phyloP scores from a whole-genome alignment of 2,888 invertebrate species.

The Xanthorhoe designata region DNA sequence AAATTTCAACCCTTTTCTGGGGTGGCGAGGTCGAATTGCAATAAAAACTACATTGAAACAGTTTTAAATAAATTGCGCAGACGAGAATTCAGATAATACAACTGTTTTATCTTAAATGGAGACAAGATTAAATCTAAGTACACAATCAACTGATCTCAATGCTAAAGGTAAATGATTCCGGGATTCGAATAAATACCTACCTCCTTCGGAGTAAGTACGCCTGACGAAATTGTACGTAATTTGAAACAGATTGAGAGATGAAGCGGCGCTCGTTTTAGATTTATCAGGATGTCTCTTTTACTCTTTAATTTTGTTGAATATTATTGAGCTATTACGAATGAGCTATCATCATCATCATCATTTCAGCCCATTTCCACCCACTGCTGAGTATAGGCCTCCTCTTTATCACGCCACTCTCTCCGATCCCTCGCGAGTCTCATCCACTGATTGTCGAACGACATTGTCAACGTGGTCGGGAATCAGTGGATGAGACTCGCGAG shows the following conservation, averaged over 20 bases:
- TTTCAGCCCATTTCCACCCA: too few relatives aligned
- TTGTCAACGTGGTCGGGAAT: too few relatives aligned
- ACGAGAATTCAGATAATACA: not conserved
- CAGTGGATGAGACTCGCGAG: too few relatives aligned
- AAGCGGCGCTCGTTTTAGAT: constrained; percentile 36
- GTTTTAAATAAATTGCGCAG: not conserved
- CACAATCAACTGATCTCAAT: constrained; percentile 4
- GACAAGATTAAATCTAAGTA: not conserved
- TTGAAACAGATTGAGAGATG: constrained; percentile 42
- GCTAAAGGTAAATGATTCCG: constrained; percentile 14
- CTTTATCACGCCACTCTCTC: too few relatives aligned
- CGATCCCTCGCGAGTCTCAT: too few relatives aligned
- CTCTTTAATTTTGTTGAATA: constrained; percentile 27
- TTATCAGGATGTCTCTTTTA: constrained; percentile 34
- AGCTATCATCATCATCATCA: not conserved
- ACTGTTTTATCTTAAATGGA: not conserved
- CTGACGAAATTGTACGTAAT: constrained; percentile 40
- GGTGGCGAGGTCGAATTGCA: not conserved
- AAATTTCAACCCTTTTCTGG: too few relatives aligned
- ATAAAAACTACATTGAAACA: not conserved
- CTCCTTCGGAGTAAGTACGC: constrained; percentile 22
- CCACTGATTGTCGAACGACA: too few relatives aligned
- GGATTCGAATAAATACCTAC: constrained; percentile 35
- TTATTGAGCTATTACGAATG: constrained; percentile 9
- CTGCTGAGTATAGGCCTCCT: too few relatives aligned